Conservation (phyloP, 2,797 vertebrate genomes). For the Petrocephalus schoutedeni region DNA sequence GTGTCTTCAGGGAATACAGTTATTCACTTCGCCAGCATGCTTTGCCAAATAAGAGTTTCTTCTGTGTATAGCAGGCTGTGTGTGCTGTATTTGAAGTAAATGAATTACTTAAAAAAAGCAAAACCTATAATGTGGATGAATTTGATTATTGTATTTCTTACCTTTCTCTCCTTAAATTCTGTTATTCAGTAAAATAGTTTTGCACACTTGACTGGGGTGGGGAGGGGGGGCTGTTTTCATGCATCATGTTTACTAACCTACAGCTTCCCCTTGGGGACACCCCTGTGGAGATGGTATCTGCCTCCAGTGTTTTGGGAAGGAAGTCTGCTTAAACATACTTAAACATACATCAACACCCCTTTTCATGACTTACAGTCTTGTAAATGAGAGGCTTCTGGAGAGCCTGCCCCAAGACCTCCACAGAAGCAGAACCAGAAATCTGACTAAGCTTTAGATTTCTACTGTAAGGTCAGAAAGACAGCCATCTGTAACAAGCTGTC, state of each 20-base stretch:
- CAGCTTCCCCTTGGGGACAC: background rate
- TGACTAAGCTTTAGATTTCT: background rate
- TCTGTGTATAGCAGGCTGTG: background rate
- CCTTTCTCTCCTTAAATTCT: background rate
- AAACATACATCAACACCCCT: background rate
- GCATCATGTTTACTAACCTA: slow-evolving; percentile 15
- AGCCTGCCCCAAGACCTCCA: background rate
- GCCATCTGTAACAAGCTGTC: background rate
- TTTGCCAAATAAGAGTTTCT: background rate
- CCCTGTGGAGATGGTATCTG: slow-evolving; percentile 6
- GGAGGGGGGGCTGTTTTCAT: background rate
- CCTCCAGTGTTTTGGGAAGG: background rate
- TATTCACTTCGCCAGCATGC: background rate
- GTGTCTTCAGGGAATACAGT: background rate
- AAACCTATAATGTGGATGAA: background rate
- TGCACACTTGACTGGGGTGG: background rate
- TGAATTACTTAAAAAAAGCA: background rate
- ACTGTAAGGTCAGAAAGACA: background rate
- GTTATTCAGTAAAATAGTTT: background rate
- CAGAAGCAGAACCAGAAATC: background rate
- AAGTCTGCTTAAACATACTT: background rate
- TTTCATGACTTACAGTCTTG: background rate
- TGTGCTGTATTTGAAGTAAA: background rate
- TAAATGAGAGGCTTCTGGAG: background rate
- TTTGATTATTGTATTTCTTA: background rate